A percentile compares a stretch with the other conserved stretches of the same genome.
These are phyloP conservation scores for Dipus sagitta DNA, from an alignment of 2,797 vertebrate genomes.

Conservation along the genomic window DNA sequence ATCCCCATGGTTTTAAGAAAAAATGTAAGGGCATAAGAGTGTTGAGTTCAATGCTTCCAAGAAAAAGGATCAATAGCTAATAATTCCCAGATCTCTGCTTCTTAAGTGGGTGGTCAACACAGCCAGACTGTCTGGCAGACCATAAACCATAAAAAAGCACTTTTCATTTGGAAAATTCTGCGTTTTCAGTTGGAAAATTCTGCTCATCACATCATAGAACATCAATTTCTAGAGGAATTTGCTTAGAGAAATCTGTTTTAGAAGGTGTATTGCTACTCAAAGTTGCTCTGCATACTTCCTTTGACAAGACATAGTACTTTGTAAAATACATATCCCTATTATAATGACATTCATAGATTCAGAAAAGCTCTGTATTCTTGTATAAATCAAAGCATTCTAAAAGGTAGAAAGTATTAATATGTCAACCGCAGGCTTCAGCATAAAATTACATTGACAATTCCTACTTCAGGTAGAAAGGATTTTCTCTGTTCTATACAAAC, in stretches of 20 bases:
- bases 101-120: slow-evolving; percentile 53
- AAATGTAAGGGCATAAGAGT: not conserved
- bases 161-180: slow-evolving; percentile 63
- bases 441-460: not conserved
- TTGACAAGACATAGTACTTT: slow-evolving; percentile 20
- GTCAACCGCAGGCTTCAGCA: not conserved
- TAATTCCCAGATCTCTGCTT: not conserved
- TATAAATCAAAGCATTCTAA: slow-evolving; percentile 44
- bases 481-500: not conserved
- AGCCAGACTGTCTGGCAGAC: slow-evolving; percentile 8
- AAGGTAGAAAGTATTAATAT: slow-evolving; percentile 46
- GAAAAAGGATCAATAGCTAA: slow-evolving; percentile 45
- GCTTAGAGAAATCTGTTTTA: slow-evolving; percentile 55
- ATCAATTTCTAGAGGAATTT: slow-evolving; percentile 56
- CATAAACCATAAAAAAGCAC: slow-evolving; percentile 14
- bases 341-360: slow-evolving; percentile 9
- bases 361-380: slow-evolving; percentile 5
- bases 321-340: slow-evolving; percentile 31
- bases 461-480: not conserved
- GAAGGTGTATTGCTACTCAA: slow-evolving; percentile 17
- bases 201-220: not conserved
- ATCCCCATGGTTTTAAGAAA: too few species aligned
- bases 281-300: not conserved
- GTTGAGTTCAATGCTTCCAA: not conserved
- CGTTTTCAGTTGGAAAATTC: slow-evolving; percentile 61